phyloP scores from a whole-genome alignment of 2,888 invertebrate species.

The Bruchidius siliquastri region DNA sequence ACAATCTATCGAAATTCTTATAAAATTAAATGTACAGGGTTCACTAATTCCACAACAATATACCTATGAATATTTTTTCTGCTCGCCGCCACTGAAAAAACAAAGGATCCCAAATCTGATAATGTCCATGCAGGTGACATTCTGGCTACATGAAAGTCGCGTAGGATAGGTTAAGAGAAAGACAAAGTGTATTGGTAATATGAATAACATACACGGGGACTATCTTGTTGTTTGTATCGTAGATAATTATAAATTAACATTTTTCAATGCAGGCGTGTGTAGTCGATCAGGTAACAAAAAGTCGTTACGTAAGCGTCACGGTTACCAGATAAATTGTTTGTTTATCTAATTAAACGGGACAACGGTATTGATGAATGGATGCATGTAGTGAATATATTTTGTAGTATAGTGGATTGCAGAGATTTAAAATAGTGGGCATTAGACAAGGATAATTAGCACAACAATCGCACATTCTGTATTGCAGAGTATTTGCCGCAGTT shows the following conservation, averaged over 20 bases:
- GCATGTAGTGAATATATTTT: not conserved
- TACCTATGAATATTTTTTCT: no score
- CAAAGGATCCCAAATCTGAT: not conserved
- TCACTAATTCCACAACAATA: no score
- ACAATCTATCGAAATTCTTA: no score
- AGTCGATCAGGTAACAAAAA: not conserved
- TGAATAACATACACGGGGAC: not conserved
- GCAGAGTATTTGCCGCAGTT: not conserved
- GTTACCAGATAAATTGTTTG: not conserved
- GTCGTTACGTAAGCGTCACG: not conserved
- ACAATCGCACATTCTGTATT: not conserved
- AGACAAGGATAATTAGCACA: not conserved
- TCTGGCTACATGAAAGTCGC: not conserved
- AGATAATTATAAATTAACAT: not conserved
- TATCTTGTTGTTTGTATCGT: not conserved
- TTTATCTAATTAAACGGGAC: not conserved
- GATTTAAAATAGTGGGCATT: not conserved
- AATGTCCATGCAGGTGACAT: not conserved
- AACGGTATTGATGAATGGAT: not conserved
- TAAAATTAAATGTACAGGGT: no score
- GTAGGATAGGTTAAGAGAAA: not conserved
- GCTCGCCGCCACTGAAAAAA: not conserved
- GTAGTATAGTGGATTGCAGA: not conserved
- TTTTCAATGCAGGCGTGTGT: not conserved
- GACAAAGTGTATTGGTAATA: not conserved